Conservation (phyloP, 2,113 vertebrate genomes). For the Prunella himalayana region DNA sequence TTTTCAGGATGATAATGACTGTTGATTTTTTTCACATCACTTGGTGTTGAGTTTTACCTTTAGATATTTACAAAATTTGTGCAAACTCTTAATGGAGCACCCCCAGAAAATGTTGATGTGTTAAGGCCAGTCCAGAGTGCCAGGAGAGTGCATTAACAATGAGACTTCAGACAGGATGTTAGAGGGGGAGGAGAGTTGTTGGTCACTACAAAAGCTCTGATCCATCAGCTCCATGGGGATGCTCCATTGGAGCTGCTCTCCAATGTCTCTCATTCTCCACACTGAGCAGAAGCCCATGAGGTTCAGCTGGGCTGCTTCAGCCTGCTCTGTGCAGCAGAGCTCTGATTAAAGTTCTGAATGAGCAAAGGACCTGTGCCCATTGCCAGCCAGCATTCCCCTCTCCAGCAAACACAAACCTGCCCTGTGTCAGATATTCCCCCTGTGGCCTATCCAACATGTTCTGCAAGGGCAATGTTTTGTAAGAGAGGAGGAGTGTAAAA, state of each 20-base stretch:
- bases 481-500: neutral
- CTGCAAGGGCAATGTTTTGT: neutral
- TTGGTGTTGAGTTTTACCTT: neutral
- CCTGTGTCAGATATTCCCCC: neutral
- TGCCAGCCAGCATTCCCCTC: neutral
- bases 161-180: neutral
- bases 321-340: neutral
- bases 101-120: neutral
- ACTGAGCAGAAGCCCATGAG: accelerated
- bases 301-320: neutral
- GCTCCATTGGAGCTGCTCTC: neutral
- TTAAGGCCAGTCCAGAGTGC: neutral
- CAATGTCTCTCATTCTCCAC: neutral
- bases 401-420: neutral
- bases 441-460: neutral
- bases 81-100: accelerated
- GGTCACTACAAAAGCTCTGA: neutral
- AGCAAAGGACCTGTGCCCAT: neutral
- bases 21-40: neutral
- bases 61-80: neutral
- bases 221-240: neutral
- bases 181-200: neutral
- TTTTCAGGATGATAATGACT: neutral
- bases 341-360: neutral
- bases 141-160: neutral